Percentiles rank a stretch among this genome's conserved stretches.
These are phyloP conservation scores for Iselma pallidipennis DNA, from an alignment of 2,888 invertebrate species.

Conservation along the genomic window DNA sequence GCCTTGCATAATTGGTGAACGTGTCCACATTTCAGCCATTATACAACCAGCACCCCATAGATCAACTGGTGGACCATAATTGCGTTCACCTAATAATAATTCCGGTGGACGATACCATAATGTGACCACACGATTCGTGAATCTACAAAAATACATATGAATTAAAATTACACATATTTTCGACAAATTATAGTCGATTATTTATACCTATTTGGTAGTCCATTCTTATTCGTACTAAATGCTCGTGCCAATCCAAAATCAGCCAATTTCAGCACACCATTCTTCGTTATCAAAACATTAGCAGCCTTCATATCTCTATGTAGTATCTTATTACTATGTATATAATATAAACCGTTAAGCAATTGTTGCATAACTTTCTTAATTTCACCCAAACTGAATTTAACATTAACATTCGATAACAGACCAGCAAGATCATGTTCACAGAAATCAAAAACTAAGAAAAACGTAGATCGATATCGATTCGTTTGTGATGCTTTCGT, in stretches of 20 bases:
- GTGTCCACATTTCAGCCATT: constrained; percentile 99
- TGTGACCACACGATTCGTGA: constrained; percentile 98
- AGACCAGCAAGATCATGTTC: constrained; percentile 98
- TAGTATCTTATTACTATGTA: constrained; percentile 93
- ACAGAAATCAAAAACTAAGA: constrained; percentile 97
- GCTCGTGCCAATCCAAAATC: constrained; percentile 98
- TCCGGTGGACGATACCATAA: constrained; percentile 89
- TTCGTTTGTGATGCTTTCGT: constrained; percentile 80
- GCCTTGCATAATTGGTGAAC: constrained; percentile 93
- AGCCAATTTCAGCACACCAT: constrained; percentile 91
- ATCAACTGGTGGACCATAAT: constrained; percentile 97
- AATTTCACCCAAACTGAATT: constrained; percentile 95
- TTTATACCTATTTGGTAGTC: constrained; percentile 70
- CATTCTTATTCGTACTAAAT: constrained; percentile 85
- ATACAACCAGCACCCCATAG: constrained; percentile 98
- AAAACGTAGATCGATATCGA: constrained; percentile 85
- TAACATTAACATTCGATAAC: constrained; percentile 91
- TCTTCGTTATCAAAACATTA: constrained; percentile 95
- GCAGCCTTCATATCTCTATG: constrained; percentile 99
- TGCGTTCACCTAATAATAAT: constrained; percentile 77
- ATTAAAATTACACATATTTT: background rate
- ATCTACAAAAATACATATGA: constrained; percentile 59
- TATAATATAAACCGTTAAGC: constrained; percentile 89
- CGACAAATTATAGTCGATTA: background rate
- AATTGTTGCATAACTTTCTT: constrained; percentile 92